Conservation (phyloP, 2,888 invertebrate species). For the Drosophila sordidula region DNA sequence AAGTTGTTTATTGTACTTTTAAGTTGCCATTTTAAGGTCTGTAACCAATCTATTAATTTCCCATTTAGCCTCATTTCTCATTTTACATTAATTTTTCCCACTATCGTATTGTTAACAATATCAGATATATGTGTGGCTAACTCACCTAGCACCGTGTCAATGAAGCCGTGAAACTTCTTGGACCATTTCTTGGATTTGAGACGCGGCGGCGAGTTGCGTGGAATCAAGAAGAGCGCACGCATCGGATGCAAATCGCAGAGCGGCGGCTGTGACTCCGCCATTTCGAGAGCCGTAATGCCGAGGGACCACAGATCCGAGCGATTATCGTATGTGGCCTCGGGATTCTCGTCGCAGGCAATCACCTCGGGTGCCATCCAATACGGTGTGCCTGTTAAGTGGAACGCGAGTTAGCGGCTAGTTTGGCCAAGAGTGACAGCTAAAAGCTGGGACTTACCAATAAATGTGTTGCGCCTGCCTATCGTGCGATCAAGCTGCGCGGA, state of each 20-base stretch:
- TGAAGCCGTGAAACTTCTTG: constrained; percentile 98
- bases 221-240: constrained; percentile 99
- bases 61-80: no score
- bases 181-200: constrained; percentile 99
- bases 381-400: constrained; percentile 90
- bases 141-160: constrained; percentile 95
- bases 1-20: no score
- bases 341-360: constrained; percentile 99
- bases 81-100: no score
- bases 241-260: constrained; percentile 99
- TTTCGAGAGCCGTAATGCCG: constrained; percentile 99
- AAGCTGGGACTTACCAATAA: constrained; percentile 88
- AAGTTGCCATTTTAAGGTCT: no score
- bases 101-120: no score
- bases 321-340: constrained; percentile 99
- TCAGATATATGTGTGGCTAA: constrained; percentile 14
- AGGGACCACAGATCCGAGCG: constrained; percentile 96
- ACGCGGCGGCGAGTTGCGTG: constrained; percentile 98
- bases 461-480: constrained; percentile 99
- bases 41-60: no score
- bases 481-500: constrained; percentile 99
- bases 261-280: constrained; percentile 99
- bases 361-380: constrained; percentile 99
- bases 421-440: background rate
- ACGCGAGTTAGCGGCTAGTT: constrained; percentile 29